phyloP scores from a whole-genome alignment of 2,113 vertebrate species.

The Apistogramma diplotaenia region DNA sequence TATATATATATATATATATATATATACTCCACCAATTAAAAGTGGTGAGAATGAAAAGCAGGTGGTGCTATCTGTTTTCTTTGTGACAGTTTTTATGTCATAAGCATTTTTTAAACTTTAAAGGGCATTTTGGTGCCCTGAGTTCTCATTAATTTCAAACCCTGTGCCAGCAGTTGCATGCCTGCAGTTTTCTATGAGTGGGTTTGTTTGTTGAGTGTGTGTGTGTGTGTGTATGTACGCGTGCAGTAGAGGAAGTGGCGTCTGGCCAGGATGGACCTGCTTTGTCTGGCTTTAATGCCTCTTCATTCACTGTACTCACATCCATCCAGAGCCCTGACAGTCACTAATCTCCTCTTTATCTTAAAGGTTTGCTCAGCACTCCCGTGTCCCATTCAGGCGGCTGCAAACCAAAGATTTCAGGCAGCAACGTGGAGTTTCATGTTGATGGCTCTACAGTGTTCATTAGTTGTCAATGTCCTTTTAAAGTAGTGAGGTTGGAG shows the following conservation, averaged over 20 bases:
- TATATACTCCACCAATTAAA: constrained; percentile 8
- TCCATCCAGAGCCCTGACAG: constrained; percentile 47
- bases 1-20: background rate
- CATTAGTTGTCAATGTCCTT: background rate
- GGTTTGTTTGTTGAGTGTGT: background rate
- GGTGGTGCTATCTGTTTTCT: background rate
- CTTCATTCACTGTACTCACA: constrained; percentile 60
- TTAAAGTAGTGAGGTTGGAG: background rate
- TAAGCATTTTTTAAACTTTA: constrained; percentile 50
- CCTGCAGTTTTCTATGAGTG: constrained; percentile 48
- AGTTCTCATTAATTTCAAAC: constrained; percentile 49
- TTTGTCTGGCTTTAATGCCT: constrained; percentile 69
- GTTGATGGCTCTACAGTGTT: background rate
- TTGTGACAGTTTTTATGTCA: constrained; percentile 5
- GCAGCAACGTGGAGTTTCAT: background rate
- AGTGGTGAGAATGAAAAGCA: background rate
- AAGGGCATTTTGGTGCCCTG: constrained; percentile 34
- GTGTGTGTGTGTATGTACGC: background rate
- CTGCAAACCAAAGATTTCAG: constrained; percentile 36
- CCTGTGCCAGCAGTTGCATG: constrained; percentile 43
- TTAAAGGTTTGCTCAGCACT: constrained; percentile 72
- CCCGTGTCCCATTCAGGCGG: constrained; percentile 39
- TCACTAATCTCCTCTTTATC: constrained; percentile 70
- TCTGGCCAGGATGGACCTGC: constrained; percentile 48
- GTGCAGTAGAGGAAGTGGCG: constrained; percentile 53